Conservation (phyloP, 1,140 invertebrate species). For the Drosophila nebulosa region DNA sequence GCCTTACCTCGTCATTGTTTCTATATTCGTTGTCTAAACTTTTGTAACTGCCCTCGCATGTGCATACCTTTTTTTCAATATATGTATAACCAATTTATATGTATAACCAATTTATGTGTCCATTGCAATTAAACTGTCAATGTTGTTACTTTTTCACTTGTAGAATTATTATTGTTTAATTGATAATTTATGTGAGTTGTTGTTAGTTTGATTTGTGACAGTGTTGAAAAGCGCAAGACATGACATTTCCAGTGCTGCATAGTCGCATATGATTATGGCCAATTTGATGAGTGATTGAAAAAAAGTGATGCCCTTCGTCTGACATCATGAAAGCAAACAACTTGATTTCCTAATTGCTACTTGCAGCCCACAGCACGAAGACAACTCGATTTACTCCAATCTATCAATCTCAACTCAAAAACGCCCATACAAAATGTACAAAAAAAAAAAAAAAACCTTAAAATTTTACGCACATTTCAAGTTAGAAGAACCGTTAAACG, state of each 20-base stretch:
- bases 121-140: slow-evolving; percentile 70
- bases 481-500: slow-evolving; percentile 47
- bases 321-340: neutral
- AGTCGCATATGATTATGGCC: slow-evolving; percentile 4
- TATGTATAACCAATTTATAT: no score
- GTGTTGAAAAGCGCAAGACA: slow-evolving; percentile 38
- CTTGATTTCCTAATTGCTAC: slow-evolving; percentile 1
- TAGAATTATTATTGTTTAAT: slow-evolving; percentile 73
- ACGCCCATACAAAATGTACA: slow-evolving; percentile 21
- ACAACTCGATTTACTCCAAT: neutral
- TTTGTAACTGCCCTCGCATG: neutral
- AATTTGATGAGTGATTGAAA: slow-evolving; percentile 17
- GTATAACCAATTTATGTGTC: neutral
- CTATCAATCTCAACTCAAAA: neutral
- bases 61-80: neutral
- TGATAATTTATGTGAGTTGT: slow-evolving; percentile 64
- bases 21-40: no score
- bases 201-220: slow-evolving; percentile 42
- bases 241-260: neutral
- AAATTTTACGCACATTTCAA: slow-evolving; percentile 51
- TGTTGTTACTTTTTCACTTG: slow-evolving; percentile 31
- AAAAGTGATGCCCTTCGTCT: neutral
- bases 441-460: slow-evolving; percentile 9
- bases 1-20: no score
- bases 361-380: neutral